Conservation (phyloP, 2,797 vertebrate genomes). For the Luscinia luscinia region DNA sequence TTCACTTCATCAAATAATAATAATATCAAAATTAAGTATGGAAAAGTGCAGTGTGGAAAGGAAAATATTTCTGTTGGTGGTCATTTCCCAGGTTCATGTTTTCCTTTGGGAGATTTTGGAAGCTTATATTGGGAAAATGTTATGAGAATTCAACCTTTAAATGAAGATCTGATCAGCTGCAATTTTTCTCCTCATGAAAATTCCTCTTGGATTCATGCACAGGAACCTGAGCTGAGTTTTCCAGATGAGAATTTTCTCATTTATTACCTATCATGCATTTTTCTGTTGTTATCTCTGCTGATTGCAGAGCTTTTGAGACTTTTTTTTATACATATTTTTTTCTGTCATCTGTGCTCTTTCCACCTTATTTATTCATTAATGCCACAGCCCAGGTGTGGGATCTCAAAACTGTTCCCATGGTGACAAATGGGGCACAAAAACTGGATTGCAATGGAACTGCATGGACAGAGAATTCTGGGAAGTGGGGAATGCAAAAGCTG, state of each 20-base stretch:
- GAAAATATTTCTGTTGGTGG: neutral
- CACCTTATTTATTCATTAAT: slow-evolving; percentile 6
- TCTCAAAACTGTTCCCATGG: neutral
- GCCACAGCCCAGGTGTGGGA: neutral
- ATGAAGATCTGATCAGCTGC: neutral
- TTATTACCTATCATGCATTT: neutral
- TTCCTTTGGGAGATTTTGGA: neutral
- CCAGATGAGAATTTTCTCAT: neutral
- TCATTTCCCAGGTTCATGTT: neutral
- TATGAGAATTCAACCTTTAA: neutral
- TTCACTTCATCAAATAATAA: neutral
- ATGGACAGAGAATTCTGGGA: neutral
- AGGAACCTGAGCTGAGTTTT: neutral
- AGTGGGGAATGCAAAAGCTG: neutral
- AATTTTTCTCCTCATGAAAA: neutral
- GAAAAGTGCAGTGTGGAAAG: neutral
- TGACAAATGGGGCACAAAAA: neutral
- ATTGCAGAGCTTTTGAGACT: neutral
- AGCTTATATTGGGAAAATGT: neutral
- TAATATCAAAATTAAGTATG: neutral
- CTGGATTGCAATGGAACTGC: neutral
- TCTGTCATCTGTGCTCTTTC: neutral
- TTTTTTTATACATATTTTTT: no score
- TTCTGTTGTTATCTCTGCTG: neutral
- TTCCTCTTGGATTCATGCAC: neutral